phyloP scores from a whole-genome alignment of 2,797 vertebrate species.

The Pterois miles region DNA sequence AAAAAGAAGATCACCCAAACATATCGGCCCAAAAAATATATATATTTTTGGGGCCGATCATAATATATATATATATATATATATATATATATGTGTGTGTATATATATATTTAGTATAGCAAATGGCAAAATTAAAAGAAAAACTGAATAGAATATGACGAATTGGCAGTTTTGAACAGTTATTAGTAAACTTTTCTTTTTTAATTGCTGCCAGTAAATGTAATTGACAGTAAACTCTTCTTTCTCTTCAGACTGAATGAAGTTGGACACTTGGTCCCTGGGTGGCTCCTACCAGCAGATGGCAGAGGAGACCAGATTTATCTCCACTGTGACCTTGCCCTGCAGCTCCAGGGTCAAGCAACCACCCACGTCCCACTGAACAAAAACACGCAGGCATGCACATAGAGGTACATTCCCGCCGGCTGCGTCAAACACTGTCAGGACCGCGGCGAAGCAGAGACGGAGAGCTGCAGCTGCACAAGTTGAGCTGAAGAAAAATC shows the following conservation, averaged over 20 bases:
- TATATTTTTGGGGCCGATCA: too few species aligned
- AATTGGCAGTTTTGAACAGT: not conserved
- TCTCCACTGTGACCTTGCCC: slow-evolving; percentile 60
- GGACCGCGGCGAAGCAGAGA: not conserved
- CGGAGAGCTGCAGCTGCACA: not conserved
- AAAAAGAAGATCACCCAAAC: too few species aligned
- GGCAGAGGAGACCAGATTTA: slow-evolving; percentile 40
- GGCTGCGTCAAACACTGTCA: not conserved
- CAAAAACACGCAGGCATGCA: slow-evolving; percentile 20
- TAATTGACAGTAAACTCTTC: not conserved
- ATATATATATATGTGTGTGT: too few species aligned
- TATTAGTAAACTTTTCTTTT: not conserved
- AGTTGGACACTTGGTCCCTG: not conserved
- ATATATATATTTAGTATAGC: too few species aligned
- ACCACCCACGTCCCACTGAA: slow-evolving; percentile 11
- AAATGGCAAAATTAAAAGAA: not conserved
- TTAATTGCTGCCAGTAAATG: not conserved
- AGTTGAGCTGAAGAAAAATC: not conserved
- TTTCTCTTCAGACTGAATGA: not conserved
- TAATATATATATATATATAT: too few species aligned
- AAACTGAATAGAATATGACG: not conserved
- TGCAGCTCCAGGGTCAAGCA: slow-evolving; percentile 39
- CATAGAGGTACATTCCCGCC: not conserved
- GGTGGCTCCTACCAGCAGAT: slow-evolving; percentile 63
- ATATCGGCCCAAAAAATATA: too few species aligned